These are phyloP conservation scores for Calcarius ornatus DNA, from an alignment of 2,113 vertebrate species.

Conservation along the genomic window DNA sequence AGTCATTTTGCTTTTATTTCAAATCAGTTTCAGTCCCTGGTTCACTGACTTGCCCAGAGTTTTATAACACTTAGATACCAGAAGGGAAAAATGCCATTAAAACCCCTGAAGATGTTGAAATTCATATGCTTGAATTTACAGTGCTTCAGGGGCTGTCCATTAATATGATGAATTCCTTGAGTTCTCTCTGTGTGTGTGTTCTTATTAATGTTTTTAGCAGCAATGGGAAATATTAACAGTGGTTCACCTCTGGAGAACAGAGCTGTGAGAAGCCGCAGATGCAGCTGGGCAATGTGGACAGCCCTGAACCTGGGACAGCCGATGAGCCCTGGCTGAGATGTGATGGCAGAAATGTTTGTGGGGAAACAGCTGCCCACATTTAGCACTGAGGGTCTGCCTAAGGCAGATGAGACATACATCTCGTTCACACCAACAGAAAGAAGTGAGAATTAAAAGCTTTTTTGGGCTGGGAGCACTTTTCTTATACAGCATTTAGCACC, in stretches of 20 bases:
- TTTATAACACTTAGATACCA: slow-evolving; percentile 27
- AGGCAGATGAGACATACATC: background rate
- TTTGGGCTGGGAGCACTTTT: background rate
- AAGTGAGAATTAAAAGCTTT: background rate
- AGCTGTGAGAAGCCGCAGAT: background rate
- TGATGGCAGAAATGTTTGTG: background rate
- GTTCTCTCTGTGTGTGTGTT: background rate
- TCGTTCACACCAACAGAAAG: background rate
- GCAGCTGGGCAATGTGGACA: background rate
- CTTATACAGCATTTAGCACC: background rate
- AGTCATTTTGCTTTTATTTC: slow-evolving; percentile 58
- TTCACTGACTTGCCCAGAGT: background rate
- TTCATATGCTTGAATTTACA: slow-evolving; percentile 36
- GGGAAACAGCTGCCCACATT: background rate
- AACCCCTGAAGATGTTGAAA: slow-evolving; percentile 29
- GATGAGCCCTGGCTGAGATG: background rate
- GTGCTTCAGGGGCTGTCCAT: slow-evolving; percentile 7
- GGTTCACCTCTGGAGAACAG: background rate
- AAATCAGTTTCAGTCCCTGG: background rate
- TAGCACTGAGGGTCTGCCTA: background rate
- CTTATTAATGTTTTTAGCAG: background rate
- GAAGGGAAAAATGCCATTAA: slow-evolving; percentile 19
- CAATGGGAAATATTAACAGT: background rate
- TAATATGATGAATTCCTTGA: slow-evolving; percentile 42
- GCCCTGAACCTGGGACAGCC: background rate